Conservation (phyloP, 2,888 invertebrate species). For the Smittia sp. region DNA sequence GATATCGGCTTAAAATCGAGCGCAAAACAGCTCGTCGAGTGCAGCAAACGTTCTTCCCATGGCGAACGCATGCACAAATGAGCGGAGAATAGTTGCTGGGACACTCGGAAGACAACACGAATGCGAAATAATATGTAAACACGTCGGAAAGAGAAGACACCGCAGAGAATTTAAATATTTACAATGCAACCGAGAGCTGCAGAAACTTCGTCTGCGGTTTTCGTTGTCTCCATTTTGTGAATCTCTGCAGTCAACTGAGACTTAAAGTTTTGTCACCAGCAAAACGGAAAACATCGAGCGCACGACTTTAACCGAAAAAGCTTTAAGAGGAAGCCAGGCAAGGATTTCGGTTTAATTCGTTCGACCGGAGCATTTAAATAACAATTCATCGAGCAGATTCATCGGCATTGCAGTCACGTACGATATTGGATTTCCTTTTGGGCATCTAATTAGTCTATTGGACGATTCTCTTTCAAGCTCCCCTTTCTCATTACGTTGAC, state of each 20-base stretch:
- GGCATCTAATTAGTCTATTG: slow-evolving; percentile 14
- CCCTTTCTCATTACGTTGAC: neutral
- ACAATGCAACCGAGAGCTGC: neutral
- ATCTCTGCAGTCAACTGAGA: slow-evolving; percentile 6
- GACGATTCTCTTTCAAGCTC: neutral
- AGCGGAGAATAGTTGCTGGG: neutral
- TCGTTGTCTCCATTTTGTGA: neutral
- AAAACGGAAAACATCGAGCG: too few species aligned
- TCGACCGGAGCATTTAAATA: too few species aligned
- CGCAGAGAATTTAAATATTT: slow-evolving; percentile 4
- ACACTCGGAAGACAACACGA: neutral
- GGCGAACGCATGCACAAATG: neutral
- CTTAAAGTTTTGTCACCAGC: neutral
- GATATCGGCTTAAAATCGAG: neutral
- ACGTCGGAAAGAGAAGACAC: neutral
- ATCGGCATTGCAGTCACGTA: neutral
- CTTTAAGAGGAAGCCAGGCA: too few species aligned
- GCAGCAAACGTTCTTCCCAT: too few species aligned
- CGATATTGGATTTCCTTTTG: slow-evolving; percentile 18
- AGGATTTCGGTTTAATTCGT: too few species aligned
- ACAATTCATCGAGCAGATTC: too few species aligned
- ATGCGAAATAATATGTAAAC: neutral
- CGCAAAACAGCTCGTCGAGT: too few species aligned
- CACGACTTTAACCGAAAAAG: too few species aligned
- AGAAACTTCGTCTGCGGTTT: slow-evolving; percentile 12